Evolutionary conservation across 2,113 vertebrate genomes (phyloP).

Genomic region (Hippocampus barbouri): DNA sequence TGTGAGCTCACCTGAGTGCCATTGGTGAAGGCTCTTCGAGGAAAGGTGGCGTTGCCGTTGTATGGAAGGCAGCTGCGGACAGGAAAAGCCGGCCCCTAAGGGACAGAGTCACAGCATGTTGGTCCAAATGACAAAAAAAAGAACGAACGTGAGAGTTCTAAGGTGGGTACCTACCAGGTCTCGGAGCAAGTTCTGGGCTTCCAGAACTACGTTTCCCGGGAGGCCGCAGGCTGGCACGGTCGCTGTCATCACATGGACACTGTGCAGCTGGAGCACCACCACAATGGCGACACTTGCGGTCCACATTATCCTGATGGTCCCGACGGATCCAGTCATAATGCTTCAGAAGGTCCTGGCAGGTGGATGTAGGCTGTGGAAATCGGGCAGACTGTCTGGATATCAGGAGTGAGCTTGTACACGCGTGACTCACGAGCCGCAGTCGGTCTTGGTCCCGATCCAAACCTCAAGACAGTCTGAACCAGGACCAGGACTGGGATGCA

Average conservation of each 20-base stretch:
- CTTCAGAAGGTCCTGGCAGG: not conserved
- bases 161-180: not conserved
- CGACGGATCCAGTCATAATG: no score
- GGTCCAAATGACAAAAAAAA: not conserved
- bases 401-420: not conserved
- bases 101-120: not conserved
- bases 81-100: not conserved
- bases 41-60: not conserved
- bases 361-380: not conserved
- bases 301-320: not conserved
- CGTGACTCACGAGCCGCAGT: not conserved
- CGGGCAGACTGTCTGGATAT: not conserved
- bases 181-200: not conserved
- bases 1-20: not conserved
- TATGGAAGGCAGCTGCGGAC: not conserved
- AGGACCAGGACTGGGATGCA: not conserved
- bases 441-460: not conserved
- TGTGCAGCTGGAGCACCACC: not conserved
- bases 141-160: not conserved
- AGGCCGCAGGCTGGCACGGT: not conserved
- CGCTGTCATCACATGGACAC: not conserved
- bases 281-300: not conserved
- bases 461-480: not conserved
- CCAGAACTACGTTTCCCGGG: not conserved
- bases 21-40: not conserved